Base-by-base conservation (phyloP, 2,888 invertebrate species). In the Oxycera nigricornis region DNA sequence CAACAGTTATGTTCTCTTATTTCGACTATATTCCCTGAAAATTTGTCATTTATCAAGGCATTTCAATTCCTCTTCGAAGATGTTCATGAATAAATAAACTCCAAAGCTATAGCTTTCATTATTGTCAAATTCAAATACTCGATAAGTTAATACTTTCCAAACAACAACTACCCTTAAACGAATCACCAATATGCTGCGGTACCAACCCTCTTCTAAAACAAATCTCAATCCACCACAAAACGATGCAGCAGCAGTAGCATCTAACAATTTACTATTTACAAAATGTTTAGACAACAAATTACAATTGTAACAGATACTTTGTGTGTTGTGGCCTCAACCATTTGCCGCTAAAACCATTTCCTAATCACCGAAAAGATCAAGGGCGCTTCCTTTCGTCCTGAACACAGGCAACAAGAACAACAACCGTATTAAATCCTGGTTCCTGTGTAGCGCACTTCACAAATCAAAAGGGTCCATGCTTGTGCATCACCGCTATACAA, bases 251-350 rank as follows among this genome's bases (percentile, higher is more conserved):
- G 24, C 72, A 24, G 46, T 28, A 57, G 46, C 72, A 59, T 39
- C 26, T 57, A 59, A 57, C 52, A 50, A 68, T 68, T 30, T 52
- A 52, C 39, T 72, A 59, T 59, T 72, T 70, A 70, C 70, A 70
- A 74, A 73, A 76, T 77, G 77, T 77, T 77, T 77, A 68, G 74
- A 76, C 76, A 77, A 76, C 77, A 77, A 78, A 77, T 78, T 78
- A 73, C 72, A 72, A 72, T 39, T 77, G 77, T 75, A 77, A 77
- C 68, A 75, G 76, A 77, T 77, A 77, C 75, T 72, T 65, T 46
- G 31, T 30, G 46, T 20, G 30, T 65, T 65, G 28, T 65, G 41
- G 70, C 28, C 68, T 55, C 31, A 62, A 68, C 65, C 24, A 74
- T 75, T 72, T 68, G 30, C 73, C 76, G 72, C 75, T 76, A 75